Evolutionary conservation across 2,797 vertebrate genomes (phyloP), one percentile per base, ranked within the genome.

Genomic region (Varecia variegata): DNA sequence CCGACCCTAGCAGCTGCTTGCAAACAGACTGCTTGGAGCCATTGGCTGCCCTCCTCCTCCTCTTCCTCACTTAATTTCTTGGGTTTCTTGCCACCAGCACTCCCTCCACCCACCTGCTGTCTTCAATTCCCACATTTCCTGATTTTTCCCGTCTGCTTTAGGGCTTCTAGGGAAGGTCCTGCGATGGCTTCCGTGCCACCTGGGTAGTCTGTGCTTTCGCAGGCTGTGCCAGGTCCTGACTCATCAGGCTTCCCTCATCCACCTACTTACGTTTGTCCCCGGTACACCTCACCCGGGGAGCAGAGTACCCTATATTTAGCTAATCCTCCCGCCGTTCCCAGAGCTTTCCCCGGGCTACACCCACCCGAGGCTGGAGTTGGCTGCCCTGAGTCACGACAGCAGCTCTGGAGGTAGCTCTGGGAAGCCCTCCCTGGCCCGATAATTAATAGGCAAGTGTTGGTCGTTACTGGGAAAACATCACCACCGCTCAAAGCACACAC

Each of bases 321-420:
- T 67, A 12, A 58, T 56, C n/a, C 7, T 60, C 32, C 40, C 7
- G 1, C 35, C 4, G 7, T 21, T 10, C 27, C 27, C 21, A 4
- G 6, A 38, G 40, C 40, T 38, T 9, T 9, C 47, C n/a, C 23
- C 3, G 2, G 20, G 17, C 58, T 43, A 7, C 5, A 5, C 38
- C n/a, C 32, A 8, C 0, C 0, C 3, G 8, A 56, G 62, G 0
- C 43, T n/a, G 12, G 5, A 40, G 3, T 5, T 2, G 3, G 1
- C 62, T 58, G 2, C n/a, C 4, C 68, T 71, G 56, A 15, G 10
- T 65, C 18, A 9, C 9, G 2, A 14, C 30, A 3, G 4, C 2
- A 5, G 21, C 7, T 65, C 70, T 54, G 56, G 68, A 74, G 43
- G 3, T 27, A 38, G 35, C 38, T 15, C 50, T 12, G 9, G 3